Percentiles rank a stretch among this genome's conserved stretches.
These are phyloP conservation scores for Leptosomus discolor DNA, from an alignment of 2,113 vertebrate genomes.

Conservation along the genomic window DNA sequence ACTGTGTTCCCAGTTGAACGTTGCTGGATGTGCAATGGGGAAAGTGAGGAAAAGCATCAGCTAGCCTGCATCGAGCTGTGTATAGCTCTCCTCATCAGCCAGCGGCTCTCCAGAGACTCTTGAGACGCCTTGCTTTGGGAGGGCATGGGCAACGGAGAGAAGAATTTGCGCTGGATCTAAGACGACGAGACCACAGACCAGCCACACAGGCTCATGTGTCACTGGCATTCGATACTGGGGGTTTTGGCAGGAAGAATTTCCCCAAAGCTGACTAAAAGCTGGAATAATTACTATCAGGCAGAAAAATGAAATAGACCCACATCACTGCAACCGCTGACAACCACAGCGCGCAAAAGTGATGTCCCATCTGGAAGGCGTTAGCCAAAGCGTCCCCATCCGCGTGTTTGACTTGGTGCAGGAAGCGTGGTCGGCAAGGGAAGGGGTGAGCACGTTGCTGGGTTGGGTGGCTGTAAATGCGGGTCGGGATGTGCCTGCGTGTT, in stretches of 20 bases:
- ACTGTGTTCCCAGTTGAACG: not conserved
- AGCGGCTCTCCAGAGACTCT: not conserved
- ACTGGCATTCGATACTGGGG: not conserved
- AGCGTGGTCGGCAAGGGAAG: not conserved
- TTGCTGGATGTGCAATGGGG: not conserved
- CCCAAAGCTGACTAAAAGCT: constrained; percentile 17
- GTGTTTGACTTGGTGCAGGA: not conserved
- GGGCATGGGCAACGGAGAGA: not conserved
- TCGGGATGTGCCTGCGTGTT: not conserved
- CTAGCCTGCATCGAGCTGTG: rapidly evolving
- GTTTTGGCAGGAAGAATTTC: not conserved
- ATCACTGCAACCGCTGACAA: not conserved
- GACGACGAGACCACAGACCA: not conserved
- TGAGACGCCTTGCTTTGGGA: not conserved
- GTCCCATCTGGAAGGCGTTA: constrained; percentile 10
- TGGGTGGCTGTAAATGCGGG: not conserved
- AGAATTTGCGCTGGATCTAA: not conserved
- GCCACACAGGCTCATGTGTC: not conserved
- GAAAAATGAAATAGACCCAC: not conserved
- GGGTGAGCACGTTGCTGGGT: not conserved
- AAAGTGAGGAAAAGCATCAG: not conserved
- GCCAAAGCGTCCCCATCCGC: not conserved
- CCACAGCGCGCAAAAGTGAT: not conserved
- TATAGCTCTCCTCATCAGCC: not conserved
- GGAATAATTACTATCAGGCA: not conserved